Conservation (phyloP, 1,140 invertebrate genomes). For the Drosophila navojoa region DNA sequence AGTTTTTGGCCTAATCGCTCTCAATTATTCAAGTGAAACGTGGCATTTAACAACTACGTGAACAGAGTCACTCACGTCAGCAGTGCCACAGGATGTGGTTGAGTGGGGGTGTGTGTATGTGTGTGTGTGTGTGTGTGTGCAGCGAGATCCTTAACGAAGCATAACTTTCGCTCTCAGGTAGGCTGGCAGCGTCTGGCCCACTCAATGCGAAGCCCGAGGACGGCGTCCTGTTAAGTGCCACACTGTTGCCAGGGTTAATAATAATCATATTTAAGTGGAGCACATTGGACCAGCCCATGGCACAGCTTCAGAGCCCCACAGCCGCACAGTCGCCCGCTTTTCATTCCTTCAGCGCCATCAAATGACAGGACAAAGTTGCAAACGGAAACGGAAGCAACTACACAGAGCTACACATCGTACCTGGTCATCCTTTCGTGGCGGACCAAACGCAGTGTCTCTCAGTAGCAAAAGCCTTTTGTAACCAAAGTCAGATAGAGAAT, state of each 20-base stretch:
- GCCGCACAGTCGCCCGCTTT: not conserved
- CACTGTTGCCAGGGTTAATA: conserved; percentile 68
- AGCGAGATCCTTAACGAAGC: conserved; percentile 68
- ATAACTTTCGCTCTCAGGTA: conserved; percentile 73
- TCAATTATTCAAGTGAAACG: conserved; percentile 83
- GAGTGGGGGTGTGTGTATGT: not conserved
- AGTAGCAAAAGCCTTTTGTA: conserved; percentile 55
- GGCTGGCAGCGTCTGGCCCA: conserved; percentile 48
- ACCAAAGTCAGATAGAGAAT: conserved; percentile 38
- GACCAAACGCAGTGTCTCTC: conserved; percentile 16
- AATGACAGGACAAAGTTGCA: conserved; percentile 71
- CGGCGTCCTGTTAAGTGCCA: conserved; percentile 59
- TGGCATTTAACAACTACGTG: conserved; percentile 83
- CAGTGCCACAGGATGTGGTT: conserved; percentile 28
- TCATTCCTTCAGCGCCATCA: conserved; percentile 17
- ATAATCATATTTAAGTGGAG: conserved; percentile 77
- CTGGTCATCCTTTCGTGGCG: conserved; percentile 21
- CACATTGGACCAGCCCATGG: conserved; percentile 18
- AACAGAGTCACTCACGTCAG: conserved; percentile 51
- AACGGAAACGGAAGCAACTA: conserved; percentile 77
- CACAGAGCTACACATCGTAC: conserved; percentile 47
- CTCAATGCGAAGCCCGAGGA: conserved; percentile 50
- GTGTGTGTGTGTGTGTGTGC: not conserved
- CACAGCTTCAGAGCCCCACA: too few relatives aligned
- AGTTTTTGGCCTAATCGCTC: conserved; percentile 82